phyloP scores from a whole-genome alignment of 2,888 invertebrate species.

The Cephus rjabovi region DNA sequence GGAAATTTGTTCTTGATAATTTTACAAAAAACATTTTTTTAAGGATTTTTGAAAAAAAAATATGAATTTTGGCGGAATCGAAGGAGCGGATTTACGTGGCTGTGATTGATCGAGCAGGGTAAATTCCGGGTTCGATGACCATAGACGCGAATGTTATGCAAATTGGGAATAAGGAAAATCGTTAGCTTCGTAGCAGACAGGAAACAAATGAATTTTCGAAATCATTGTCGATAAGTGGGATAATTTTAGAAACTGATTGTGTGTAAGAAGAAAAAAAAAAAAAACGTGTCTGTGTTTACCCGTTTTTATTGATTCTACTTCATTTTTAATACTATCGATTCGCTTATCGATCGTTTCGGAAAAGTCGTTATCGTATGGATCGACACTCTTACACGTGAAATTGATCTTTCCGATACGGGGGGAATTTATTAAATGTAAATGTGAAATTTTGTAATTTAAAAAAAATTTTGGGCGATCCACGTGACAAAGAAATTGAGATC shows the following conservation, averaged over 20 bases:
- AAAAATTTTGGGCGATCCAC: not conserved
- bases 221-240: not conserved
- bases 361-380: not conserved
- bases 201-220: not conserved
- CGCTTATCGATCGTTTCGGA: not conserved
- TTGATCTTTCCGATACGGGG: not conserved
- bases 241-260: not conserved
- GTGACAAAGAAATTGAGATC: not conserved
- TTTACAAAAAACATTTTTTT: rapidly evolving
- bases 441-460: not conserved
- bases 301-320: not conserved
- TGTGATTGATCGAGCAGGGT: not conserved
- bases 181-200: not conserved
- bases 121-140: not conserved
- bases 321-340: not conserved
- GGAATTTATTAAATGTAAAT: not conserved
- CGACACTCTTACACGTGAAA: not conserved
- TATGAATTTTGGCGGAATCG: not conserved
- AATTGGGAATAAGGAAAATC: not conserved
- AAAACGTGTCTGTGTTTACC: not conserved
- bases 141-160: not conserved
- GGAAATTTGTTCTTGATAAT: no score
- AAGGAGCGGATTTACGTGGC: rapidly evolving
- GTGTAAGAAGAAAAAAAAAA: not conserved
- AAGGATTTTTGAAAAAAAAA: no score